Percentiles rank a stretch among this genome's conserved stretches.
These are phyloP conservation scores for Pseudotriccus pelzelni DNA, from an alignment of 2,797 vertebrate species.

Conservation along the genomic window DNA sequence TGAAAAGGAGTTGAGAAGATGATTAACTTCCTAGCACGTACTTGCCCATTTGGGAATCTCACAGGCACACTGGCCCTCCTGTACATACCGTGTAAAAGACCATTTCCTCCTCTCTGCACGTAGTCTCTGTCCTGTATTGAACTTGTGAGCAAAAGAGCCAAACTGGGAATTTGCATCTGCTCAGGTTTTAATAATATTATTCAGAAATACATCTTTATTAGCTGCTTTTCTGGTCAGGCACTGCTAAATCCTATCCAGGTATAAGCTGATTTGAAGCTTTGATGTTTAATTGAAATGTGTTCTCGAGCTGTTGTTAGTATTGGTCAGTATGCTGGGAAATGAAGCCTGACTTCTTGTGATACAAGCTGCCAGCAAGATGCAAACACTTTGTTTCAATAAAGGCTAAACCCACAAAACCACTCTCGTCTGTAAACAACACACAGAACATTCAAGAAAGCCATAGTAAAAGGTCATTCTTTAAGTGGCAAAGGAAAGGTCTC, in stretches of 20 bases:
- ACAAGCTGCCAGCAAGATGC: background rate
- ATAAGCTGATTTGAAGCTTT: constrained; percentile 28
- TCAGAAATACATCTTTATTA: background rate
- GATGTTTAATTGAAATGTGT: constrained; percentile 10
- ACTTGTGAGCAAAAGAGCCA: background rate
- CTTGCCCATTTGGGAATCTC: background rate
- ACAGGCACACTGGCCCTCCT: background rate
- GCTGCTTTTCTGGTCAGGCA: background rate
- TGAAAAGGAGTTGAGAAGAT: background rate
- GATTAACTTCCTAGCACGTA: background rate
- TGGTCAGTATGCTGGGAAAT: background rate
- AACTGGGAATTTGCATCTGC: background rate
- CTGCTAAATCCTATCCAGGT: background rate
- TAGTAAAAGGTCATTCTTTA: background rate
- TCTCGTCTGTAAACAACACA: background rate
- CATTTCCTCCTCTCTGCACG: background rate
- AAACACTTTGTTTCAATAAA: background rate
- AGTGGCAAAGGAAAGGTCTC: background rate
- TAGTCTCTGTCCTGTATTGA: background rate
- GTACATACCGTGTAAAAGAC: background rate
- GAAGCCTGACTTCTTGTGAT: background rate
- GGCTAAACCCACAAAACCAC: background rate
- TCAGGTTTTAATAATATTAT: constrained; percentile 19
- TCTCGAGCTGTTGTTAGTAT: background rate
- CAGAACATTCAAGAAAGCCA: background rate